phyloP scores from a whole-genome alignment of 2,113 vertebrate species.

The Oceanites oceanicus region DNA sequence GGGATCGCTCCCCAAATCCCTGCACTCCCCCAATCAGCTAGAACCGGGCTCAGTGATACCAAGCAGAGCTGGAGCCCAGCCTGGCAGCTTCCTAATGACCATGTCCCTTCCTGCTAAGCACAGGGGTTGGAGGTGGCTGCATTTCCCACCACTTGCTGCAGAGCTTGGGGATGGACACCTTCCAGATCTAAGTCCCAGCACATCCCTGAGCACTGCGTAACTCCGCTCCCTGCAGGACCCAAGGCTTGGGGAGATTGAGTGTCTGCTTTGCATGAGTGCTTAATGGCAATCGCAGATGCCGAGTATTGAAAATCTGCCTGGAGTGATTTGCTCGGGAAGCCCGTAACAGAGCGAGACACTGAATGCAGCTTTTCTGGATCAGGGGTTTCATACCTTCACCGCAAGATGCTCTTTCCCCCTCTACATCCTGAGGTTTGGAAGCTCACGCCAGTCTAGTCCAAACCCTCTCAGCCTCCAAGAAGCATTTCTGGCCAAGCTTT shows the following conservation, averaged over 20 bases:
- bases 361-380: background rate
- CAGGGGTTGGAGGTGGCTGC: background rate
- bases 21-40: background rate
- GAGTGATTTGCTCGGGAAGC: background rate
- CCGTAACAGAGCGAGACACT: background rate
- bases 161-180: background rate
- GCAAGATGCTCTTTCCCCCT: background rate
- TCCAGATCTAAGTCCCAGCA: background rate
- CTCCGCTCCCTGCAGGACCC: fast-evolving
- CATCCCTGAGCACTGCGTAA: fast-evolving
- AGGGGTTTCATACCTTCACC: background rate
- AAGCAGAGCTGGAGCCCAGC: background rate
- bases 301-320: background rate
- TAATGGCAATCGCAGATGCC: background rate
- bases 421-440: background rate
- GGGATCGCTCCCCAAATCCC: background rate
- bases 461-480: background rate
- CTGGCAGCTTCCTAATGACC: background rate
- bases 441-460: background rate
- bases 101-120: background rate
- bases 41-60: background rate
- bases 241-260: background rate
- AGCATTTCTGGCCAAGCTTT: background rate
- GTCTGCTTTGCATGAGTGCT: background rate
- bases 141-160: background rate